phyloP scores from a whole-genome alignment of 2,113 vertebrate genomes.

The Peromyscus californicus region DNA sequence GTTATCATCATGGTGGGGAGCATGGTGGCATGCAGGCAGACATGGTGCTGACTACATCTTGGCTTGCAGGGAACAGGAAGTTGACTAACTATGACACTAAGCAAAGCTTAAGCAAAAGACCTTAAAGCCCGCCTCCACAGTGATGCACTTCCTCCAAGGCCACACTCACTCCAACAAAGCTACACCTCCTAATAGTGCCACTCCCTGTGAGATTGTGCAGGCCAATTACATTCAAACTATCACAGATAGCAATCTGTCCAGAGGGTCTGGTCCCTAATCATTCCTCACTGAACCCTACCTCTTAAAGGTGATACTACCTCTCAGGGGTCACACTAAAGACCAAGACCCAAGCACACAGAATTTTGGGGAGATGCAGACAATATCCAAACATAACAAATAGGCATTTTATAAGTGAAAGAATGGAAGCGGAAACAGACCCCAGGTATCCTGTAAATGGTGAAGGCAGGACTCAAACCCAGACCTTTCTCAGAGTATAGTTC shows the following conservation, averaged over 20 bases:
- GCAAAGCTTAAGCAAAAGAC: too few species aligned
- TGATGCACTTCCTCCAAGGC: too few species aligned
- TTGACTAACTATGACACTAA: too few species aligned
- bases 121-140: too few species aligned
- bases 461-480: background rate
- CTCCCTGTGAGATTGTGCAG: too few species aligned
- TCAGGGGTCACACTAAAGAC: background rate
- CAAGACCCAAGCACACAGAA: background rate
- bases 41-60: too few species aligned
- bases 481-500: background rate
- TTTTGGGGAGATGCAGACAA: background rate
- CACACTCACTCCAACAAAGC: too few species aligned
- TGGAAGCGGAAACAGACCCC: background rate
- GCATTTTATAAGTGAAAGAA: background rate
- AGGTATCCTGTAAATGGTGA: background rate
- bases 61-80: too few species aligned
- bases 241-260: background rate
- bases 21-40: too few species aligned
- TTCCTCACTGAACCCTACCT: background rate
- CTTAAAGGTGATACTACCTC: background rate
- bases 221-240: too few species aligned
- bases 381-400: background rate
- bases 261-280: background rate
- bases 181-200: too few species aligned
- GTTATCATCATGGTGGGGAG: too few species aligned